Evolutionary conservation across 2,888 invertebrate genomes (phyloP).

Genomic region (Carpatolechia fugitivella): DNA sequence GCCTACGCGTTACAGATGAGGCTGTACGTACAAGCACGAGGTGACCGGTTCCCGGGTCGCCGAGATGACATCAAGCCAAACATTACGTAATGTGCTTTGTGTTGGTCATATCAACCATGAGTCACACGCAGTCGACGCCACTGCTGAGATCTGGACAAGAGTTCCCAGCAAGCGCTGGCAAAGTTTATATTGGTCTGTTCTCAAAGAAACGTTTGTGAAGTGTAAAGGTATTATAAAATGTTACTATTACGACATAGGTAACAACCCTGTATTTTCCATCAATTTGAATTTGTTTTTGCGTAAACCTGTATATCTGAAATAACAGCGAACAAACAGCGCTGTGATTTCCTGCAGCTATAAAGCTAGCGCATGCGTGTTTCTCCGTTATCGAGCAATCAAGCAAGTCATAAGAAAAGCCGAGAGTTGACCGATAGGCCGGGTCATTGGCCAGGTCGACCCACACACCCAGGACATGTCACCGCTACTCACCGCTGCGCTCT

Average conservation of each 20-base stretch:
- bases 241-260: no score
- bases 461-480: slow-evolving; percentile 9
- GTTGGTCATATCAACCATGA: background rate
- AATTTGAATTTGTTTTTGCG: no score
- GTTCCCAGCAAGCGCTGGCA: background rate
- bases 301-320: no score
- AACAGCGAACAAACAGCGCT: background rate
- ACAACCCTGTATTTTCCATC: no score
- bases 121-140: background rate
- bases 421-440: slow-evolving; percentile 31
- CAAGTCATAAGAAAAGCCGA: slow-evolving; percentile 9
- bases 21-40: slow-evolving; percentile 12
- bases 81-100: slow-evolving; percentile 20
- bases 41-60: slow-evolving; percentile 21
- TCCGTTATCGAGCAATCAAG: slow-evolving; percentile 18
- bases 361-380: background rate
- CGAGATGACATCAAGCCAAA: slow-evolving; percentile 27
- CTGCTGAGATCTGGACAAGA: background rate
- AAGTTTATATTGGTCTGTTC: background rate
- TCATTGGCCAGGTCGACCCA: slow-evolving; percentile 24
- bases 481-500: background rate
- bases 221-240: no score
- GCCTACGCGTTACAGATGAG: slow-evolving; percentile 14
- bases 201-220: background rate
- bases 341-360: background rate